phyloP scores from a whole-genome alignment of 2,113 vertebrate genomes.

The Vimba vimba region DNA sequence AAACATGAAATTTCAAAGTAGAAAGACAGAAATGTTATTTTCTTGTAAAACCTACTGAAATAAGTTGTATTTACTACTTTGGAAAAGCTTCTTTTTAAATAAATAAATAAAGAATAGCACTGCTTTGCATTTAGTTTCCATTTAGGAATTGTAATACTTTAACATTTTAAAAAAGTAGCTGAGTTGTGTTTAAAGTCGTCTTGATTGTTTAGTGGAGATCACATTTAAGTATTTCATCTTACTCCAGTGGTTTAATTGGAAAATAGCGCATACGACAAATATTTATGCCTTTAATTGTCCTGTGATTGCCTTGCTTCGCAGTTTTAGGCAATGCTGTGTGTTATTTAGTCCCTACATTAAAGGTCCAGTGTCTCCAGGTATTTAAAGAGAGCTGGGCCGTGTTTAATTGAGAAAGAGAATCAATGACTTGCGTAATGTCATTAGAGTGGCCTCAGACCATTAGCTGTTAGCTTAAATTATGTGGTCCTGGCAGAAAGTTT shows the following conservation, averaged over 20 bases:
- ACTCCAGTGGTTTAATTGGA: slow-evolving; percentile 9
- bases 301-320: slow-evolving; percentile 73
- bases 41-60: neutral
- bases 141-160: neutral
- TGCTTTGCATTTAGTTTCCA: neutral
- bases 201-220: slow-evolving; percentile 1
- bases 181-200: slow-evolving; percentile 6
- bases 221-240: neutral
- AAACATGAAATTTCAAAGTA: neutral
- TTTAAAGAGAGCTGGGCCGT: slow-evolving; percentile 76
- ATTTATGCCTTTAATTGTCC: slow-evolving; percentile 62
- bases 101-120: neutral
- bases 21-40: neutral
- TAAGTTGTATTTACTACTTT: neutral
- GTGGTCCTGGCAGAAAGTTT: slow-evolving; percentile 50
- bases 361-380: slow-evolving; percentile 73
- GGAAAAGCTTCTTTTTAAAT: too few species aligned
- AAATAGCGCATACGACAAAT: slow-evolving; percentile 54
- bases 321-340: slow-evolving; percentile 74
- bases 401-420: slow-evolving; percentile 78
- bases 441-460: slow-evolving; percentile 66
- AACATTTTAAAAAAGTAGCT: neutral
- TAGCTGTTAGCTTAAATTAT: slow-evolving; percentile 65
- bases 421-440: slow-evolving; percentile 73
- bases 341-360: slow-evolving; percentile 73